Evolutionary conservation across 2,797 vertebrate genomes (phyloP).

Genomic region (Acridotheres tristis): DNA sequence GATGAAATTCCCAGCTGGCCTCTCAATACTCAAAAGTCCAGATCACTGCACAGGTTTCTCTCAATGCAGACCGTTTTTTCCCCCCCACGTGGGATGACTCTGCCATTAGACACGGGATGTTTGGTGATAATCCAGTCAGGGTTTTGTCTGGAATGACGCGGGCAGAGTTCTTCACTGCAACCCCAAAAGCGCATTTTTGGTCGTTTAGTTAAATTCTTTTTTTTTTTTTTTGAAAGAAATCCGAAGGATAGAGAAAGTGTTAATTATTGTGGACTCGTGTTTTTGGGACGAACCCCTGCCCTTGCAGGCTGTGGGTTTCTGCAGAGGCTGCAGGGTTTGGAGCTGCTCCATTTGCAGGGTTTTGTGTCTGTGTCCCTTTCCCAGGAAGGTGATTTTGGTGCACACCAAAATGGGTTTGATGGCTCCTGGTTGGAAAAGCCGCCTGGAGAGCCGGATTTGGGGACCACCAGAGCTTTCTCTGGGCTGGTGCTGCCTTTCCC

Average conservation of each 20-base stretch:
- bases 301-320: neutral
- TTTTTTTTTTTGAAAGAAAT: fast-evolving
- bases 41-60: neutral
- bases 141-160: neutral
- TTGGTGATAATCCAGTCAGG: neutral
- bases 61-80: neutral
- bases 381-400: fast-evolving
- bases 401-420: fast-evolving
- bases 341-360: fast-evolving
- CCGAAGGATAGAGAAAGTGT: fast-evolving
- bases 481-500: neutral
- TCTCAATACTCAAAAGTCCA: neutral
- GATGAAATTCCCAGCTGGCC: neutral
- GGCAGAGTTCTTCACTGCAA: neutral
- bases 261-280: neutral
- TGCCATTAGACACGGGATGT: fast-evolving
- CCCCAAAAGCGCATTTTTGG: fast-evolving
- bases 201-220: neutral
- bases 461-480: neutral
- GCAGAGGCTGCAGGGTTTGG: neutral
- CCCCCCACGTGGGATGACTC: fast-evolving
- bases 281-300: neutral
- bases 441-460: neutral
- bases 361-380: neutral
- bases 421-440: neutral